These are phyloP conservation scores for Omphaloscelis lunosa DNA, from an alignment of 2,888 invertebrate species.

Conservation along the genomic window DNA sequence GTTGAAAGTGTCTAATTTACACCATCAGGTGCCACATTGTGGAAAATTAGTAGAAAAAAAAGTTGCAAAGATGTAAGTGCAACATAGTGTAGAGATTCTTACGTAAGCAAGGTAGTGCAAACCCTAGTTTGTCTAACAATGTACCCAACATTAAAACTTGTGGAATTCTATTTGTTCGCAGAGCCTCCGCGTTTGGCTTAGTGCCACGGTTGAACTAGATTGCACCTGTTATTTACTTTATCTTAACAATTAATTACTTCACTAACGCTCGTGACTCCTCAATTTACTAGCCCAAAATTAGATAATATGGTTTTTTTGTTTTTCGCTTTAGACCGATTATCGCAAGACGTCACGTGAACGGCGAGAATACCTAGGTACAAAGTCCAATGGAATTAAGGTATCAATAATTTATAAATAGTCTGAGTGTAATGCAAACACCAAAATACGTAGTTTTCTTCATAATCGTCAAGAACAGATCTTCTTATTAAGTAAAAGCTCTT, in stretches of 20 bases:
- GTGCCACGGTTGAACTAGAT: conserved; percentile 57
- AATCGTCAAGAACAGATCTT: neutral
- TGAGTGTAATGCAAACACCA: neutral
- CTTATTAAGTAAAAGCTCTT: neutral
- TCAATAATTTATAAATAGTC: neutral
- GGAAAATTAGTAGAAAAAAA: neutral
- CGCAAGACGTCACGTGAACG: conserved; percentile 2
- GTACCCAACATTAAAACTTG: conserved; percentile 60
- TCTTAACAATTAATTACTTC: conserved; percentile 63
- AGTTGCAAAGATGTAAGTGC: neutral
- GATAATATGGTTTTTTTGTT: conserved; percentile 6
- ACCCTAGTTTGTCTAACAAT: conserved; percentile 39
- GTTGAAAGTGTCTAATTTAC: neutral
- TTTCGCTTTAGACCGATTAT: neutral
- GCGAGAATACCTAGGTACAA: neutral
- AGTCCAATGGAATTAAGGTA: neutral
- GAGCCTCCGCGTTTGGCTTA: conserved; percentile 52
- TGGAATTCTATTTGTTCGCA: conserved; percentile 61
- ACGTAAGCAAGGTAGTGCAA: conserved; percentile 2
- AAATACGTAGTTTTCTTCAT: neutral
- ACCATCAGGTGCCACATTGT: neutral
- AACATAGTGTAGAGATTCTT: conserved; percentile 9
- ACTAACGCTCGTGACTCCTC: conserved; percentile 56
- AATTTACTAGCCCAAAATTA: conserved; percentile 39
- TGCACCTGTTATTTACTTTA: conserved; percentile 67